These are phyloP conservation scores for Heliopora coerulea DNA, from an alignment of 92 coral and sea anemone species.

Conservation along the genomic window DNA sequence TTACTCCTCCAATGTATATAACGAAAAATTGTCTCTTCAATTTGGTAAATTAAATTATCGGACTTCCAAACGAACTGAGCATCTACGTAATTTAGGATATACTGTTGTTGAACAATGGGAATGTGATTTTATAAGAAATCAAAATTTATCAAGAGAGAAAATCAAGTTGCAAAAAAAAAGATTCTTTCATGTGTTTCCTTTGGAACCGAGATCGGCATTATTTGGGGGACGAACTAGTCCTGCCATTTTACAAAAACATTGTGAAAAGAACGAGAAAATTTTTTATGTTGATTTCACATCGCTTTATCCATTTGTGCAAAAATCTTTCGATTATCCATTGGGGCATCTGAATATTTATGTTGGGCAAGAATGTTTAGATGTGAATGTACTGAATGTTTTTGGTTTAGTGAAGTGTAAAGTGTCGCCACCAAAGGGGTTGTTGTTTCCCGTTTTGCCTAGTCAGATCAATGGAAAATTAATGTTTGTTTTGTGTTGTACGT, in stretches of 20 bases:
- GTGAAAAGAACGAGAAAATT: constrained; percentile 19
- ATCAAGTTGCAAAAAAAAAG: constrained; percentile 28
- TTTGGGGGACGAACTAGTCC: constrained; percentile 42
- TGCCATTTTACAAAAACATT: constrained; percentile 21
- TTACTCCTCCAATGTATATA: constrained; percentile 27
- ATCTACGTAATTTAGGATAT: constrained; percentile 28
- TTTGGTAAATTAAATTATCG: constrained; percentile 44
- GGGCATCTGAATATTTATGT: constrained; percentile 38
- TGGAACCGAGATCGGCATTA: constrained; percentile 37
- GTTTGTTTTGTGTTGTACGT: constrained; percentile 53
- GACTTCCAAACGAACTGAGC: constrained; percentile 25
- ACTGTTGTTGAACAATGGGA: constrained; percentile 51
- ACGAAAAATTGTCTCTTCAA: constrained; percentile 40
- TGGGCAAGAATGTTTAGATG: neutral
- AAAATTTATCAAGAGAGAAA: constrained; percentile 13
- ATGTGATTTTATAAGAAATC: too few relatives aligned
- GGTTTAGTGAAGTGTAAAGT: constrained; percentile 49
- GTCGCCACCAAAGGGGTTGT: constrained; percentile 28
- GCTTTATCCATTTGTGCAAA: constrained; percentile 31
- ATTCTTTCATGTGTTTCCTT: constrained; percentile 13
- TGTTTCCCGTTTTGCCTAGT: constrained; percentile 41
- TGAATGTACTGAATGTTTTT: constrained; percentile 2
- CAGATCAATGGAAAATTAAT: constrained; percentile 41
- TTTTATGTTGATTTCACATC: constrained; percentile 36
- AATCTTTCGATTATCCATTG: constrained; percentile 14